Conservation (phyloP, 2,797 vertebrate genomes). For the Zalophus californianus region DNA sequence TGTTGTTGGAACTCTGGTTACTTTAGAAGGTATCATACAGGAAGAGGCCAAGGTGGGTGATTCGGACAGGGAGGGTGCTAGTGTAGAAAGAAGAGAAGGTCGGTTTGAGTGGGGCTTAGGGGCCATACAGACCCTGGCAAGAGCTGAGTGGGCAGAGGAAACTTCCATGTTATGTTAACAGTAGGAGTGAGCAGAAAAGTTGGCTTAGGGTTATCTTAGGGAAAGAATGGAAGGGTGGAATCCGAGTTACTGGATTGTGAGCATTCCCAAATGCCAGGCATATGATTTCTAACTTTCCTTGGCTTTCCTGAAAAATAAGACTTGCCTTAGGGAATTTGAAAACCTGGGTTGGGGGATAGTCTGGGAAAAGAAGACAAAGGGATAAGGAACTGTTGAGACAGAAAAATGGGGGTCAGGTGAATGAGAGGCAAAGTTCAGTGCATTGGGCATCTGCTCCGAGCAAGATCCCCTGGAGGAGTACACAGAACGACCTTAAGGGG, state of each 20-base stretch:
- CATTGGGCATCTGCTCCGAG: neutral
- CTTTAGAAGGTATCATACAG: neutral
- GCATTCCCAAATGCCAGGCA: neutral
- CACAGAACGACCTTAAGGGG: neutral
- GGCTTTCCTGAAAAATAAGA: neutral
- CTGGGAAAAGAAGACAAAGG: neutral
- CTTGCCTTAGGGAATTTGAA: neutral
- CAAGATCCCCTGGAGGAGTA: neutral
- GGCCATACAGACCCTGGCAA: neutral
- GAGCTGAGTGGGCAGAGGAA: neutral
- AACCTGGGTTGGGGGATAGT: neutral
- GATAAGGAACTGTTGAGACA: no score
- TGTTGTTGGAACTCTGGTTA: neutral
- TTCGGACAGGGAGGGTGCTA: neutral
- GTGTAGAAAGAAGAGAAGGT: neutral
- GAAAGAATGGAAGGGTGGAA: neutral
- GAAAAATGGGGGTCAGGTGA: neutral
- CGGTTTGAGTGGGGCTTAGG: neutral
- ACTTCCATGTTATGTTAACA: accelerated
- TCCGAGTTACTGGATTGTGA: neutral
- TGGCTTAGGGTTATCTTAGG: neutral
- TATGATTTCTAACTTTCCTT: neutral
- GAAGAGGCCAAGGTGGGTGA: neutral
- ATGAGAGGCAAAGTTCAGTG: neutral
- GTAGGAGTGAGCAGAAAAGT: neutral